Base-by-base conservation (phyloP, 2,113 vertebrate species). In the Microcebus griseorufus region DNA sequence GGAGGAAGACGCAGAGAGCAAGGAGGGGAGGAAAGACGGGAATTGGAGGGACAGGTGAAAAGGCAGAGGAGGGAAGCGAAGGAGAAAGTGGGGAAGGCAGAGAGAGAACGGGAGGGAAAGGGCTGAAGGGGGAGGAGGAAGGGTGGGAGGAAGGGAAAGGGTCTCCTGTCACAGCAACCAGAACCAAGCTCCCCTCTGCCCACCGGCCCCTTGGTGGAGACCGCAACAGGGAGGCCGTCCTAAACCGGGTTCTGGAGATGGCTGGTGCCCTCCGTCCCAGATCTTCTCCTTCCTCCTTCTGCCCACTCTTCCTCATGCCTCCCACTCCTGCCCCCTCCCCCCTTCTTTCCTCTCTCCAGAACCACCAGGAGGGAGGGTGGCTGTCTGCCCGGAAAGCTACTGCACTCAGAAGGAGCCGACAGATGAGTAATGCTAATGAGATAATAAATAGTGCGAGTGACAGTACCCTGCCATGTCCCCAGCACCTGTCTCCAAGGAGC, bases 331-430 rank as follows among this genome's bases (percentile, higher is more conserved):
- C 18, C n/a, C 22, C 29, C 73, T 80, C 76, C 89, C 18, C 11
- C 34, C 72, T 60, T 70, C 37, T 73, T 29, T n/a, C 13, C 65
- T 32, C 90, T 51, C 45, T 88, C 67, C 90, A 96, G 80, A 88
- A 81, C 90, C 92, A 62, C 90, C n/a, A 88, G 90, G 84, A 88
- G 88, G 53, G 53, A 84, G 62, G 42, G 69, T 82, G 90, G 95
- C 94, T 11, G 32, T 65, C 72, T 37, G 65, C 84, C 92, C 76
- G 69, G 69, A 86, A 79, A 80, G 72, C 96, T 95, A 37, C 93
- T 90, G 72, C 55, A 11, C n/a, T 80, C 73, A 65, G 65, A 85
- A 83, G 85, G 84, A 72, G 60, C 37, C 51, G 25, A 64, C 78
- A 39, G 88, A 55, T 88, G 89, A 96, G 88, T 90, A 42, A 96